Evolutionary conservation across 2,113 vertebrate species (phyloP).

Genomic region (Anarhynchus alexandrinus): DNA sequence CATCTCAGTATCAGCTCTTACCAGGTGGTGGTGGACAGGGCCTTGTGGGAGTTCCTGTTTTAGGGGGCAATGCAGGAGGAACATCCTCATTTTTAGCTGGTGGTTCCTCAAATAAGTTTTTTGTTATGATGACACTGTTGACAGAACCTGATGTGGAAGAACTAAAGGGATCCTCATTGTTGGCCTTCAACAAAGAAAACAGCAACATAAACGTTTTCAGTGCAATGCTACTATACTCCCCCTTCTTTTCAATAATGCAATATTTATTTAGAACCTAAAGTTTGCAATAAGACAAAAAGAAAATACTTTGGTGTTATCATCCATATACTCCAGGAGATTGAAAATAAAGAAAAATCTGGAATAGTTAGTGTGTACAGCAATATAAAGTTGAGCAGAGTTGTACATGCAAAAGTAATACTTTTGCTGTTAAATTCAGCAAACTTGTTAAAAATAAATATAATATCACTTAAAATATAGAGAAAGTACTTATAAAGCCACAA

Average conservation of each 20-base stretch:
- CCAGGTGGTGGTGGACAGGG: slow-evolving; percentile 94
- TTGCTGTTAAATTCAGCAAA: not conserved
- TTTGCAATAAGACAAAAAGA: not conserved
- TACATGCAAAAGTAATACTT: not conserved
- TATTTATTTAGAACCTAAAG: not conserved
- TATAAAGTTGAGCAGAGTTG: not conserved
- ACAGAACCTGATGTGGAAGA: slow-evolving; percentile 47
- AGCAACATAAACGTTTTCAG: not conserved
- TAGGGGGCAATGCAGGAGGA: slow-evolving; percentile 93
- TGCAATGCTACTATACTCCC: not conserved
- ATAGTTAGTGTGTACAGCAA: not conserved
- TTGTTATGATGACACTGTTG: slow-evolving; percentile 72
- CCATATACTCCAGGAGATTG: not conserved
- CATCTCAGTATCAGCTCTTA: slow-evolving; percentile 58
- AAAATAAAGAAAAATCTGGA: not conserved
- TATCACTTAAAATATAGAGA: not conserved
- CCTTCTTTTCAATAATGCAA: not conserved
- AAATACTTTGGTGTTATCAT: not conserved
- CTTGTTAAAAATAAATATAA: not conserved
- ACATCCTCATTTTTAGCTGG: slow-evolving; percentile 78
- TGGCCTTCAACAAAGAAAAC: slow-evolving; percentile 73
- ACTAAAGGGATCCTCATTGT: slow-evolving; percentile 84
- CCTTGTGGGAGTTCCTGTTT: slow-evolving; percentile 93
- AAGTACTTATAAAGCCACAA: not conserved
- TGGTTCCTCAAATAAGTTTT: slow-evolving; percentile 87